Base-by-base conservation (phyloP, 2,113 vertebrate species). In the Ctenodactylus gundi region DNA sequence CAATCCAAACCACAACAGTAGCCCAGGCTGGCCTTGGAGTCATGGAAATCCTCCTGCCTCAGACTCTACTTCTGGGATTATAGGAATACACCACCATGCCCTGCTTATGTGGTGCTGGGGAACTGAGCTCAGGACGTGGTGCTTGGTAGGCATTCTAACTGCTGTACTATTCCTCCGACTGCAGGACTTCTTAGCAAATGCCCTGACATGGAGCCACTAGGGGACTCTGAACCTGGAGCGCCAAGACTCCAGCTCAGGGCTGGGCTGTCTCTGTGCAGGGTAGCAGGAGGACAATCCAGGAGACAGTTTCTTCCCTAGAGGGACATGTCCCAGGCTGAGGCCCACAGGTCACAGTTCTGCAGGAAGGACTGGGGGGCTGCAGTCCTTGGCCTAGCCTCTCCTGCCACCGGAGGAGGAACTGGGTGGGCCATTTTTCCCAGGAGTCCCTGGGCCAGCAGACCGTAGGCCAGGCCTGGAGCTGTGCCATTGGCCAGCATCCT, bases 201-300 rank as follows among this genome's bases (percentile, higher is more conserved):
- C 23, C 67, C 0, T 1, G 0, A 7, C 65, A 1, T 4, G 7
- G 51, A 41, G 46, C 36, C 14, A 2, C 1, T 4, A 5, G 41
- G 58, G 34, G 60, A 20, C 29, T 0, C 9, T 5, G 57, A 29
- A 21, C 85, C 5, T 9, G 3, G 13, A 17, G 41, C 29, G 41
- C 17, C 53, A 25, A 2, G 44, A 36, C 36, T 46, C 44, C 23
- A 1, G 15, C 86, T 46, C 39, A 10, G 0, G 3, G 25, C 9
- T 27, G 31, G 7, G 7, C 9, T 44, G 34, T 6, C 36, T 5
- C 11, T 6, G 25, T 1, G 7, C 62, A 2, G 20, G 36, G 15
- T 31, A 0, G 14, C 29, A 6, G 18, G 34, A 34, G 23, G 31
- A 34, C n/a, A 68, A 14, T n/a, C 18, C 64, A 1, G 25, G 0